phyloP scores from a whole-genome alignment of 1,140 invertebrate genomes.

The Chrysomallon squamiferum region DNA sequence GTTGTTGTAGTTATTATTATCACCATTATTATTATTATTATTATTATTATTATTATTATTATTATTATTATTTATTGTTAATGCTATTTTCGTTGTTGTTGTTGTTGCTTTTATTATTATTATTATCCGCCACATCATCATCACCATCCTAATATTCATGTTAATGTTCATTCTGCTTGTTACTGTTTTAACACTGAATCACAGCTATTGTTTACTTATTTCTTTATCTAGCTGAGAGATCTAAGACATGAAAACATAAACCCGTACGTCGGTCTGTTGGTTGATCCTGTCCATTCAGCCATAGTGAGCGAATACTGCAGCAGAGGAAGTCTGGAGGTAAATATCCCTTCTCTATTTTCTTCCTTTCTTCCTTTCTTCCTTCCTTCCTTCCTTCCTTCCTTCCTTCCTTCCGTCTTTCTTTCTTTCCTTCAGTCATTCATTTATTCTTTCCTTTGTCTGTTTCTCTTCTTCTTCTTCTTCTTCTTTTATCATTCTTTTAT shows the following conservation, averaged over 20 bases:
- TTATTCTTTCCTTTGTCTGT: too few species aligned
- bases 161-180: not conserved
- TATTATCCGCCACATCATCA: not conserved
- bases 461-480: too few species aligned
- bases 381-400: too few species aligned
- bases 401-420: too few species aligned
- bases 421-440: not conserved
- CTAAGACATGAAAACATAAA: constrained; percentile 85
- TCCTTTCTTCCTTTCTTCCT: too few species aligned
- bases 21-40: too few species aligned
- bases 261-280: constrained; percentile 81
- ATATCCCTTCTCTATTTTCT: not conserved
- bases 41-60: not conserved
- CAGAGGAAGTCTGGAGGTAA: constrained; percentile 69
- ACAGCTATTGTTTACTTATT: not conserved
- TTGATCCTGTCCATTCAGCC: constrained; percentile 75
- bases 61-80: not conserved
- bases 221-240: constrained; percentile 73
- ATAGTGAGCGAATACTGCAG: constrained; percentile 80
- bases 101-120: not conserved
- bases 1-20: too few species aligned
- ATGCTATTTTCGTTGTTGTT: not conserved
- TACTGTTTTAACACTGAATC: not conserved
- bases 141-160: not conserved
- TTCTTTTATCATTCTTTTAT: too few species aligned